These are phyloP conservation scores for Diarsia brunnea DNA, from an alignment of 2,888 invertebrate species.

Conservation along the genomic window DNA sequence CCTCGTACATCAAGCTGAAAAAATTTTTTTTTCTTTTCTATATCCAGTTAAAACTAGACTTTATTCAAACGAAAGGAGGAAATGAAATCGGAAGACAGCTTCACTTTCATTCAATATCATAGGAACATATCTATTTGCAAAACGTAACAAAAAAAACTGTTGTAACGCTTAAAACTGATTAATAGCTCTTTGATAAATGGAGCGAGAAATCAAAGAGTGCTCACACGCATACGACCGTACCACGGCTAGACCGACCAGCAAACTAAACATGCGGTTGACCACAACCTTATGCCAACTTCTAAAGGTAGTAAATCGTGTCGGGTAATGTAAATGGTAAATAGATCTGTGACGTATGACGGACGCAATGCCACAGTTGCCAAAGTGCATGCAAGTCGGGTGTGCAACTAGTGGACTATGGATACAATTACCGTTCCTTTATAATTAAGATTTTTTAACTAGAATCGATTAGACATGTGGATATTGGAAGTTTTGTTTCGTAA, in stretches of 20 bases:
- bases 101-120: slow-evolving; percentile 45
- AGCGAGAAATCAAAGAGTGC: slow-evolving; percentile 84
- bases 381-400: slow-evolving; percentile 76
- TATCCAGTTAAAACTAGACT: too few relatives aligned
- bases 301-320: slow-evolving; percentile 51
- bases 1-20: not conserved
- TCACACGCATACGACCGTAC: slow-evolving; percentile 73
- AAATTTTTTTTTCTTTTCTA: not conserved
- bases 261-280: slow-evolving; percentile 38
- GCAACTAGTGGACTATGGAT: slow-evolving; percentile 73
- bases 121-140: slow-evolving; percentile 56
- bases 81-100: slow-evolving; percentile 50
- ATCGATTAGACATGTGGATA: slow-evolving; percentile 50
- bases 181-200: slow-evolving; percentile 83
- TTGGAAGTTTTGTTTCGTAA: slow-evolving; percentile 47
- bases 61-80: not conserved
- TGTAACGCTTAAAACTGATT: slow-evolving; percentile 80
- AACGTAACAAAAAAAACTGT: slow-evolving; percentile 73
- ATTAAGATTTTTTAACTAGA: slow-evolving; percentile 68
- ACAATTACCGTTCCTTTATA: slow-evolving; percentile 74
- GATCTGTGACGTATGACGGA: slow-evolving; percentile 69
- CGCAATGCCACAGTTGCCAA: slow-evolving; percentile 79
- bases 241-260: slow-evolving; percentile 62
- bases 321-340: slow-evolving; percentile 54
- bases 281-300: slow-evolving; percentile 37